phyloP scores from a whole-genome alignment of 2,888 invertebrate species.

The Gibbula magus region DNA sequence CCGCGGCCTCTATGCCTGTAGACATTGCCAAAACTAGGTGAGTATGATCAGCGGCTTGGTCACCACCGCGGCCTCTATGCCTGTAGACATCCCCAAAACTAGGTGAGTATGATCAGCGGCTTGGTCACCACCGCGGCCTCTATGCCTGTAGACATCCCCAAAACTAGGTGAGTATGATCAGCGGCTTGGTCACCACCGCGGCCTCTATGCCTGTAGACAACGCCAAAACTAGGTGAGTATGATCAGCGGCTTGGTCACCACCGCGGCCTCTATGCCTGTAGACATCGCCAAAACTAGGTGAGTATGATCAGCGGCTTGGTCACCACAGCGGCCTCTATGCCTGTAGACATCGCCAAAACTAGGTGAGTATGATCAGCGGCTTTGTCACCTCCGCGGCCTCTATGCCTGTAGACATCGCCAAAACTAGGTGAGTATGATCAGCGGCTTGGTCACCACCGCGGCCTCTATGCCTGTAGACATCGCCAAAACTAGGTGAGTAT shows the following conservation, averaged over 20 bases:
- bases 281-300: conserved; percentile 97
- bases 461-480: conserved; percentile 99
- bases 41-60: conserved; percentile 98
- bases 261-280: conserved; percentile 97
- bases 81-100: conserved; percentile 98
- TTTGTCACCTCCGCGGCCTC: conserved; percentile 96
- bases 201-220: conserved; percentile 99
- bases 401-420: conserved; percentile 99
- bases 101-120: conserved; percentile 97
- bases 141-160: conserved; percentile 99
- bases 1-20: conserved; percentile 97
- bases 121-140: conserved; percentile 96
- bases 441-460: conserved; percentile 95
- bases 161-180: conserved; percentile 98
- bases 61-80: conserved; percentile 98
- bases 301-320: conserved; percentile 98
- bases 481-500: conserved; percentile 95
- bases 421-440: conserved; percentile 98
- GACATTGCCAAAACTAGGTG: conserved; percentile 97
- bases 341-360: conserved; percentile 98
- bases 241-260: conserved; percentile 97
- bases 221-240: conserved; percentile 95
- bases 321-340: conserved; percentile 98
- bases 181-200: conserved; percentile 95
- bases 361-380: conserved; percentile 97